phyloP scores from a whole-genome alignment of 2,888 invertebrate genomes.

The Cabera pusaria region DNA sequence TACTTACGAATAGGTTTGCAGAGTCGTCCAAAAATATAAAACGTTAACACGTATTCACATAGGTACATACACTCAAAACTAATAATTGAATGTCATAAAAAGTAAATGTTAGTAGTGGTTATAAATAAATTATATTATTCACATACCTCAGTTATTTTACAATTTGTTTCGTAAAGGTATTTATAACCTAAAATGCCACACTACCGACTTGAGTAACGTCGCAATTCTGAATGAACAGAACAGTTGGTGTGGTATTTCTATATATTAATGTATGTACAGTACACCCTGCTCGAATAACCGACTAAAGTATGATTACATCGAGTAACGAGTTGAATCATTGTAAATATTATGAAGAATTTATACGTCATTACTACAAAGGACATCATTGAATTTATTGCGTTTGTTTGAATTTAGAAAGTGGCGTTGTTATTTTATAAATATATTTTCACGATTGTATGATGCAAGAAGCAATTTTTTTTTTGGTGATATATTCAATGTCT shows the following conservation, averaged over 20 bases:
- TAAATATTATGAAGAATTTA: background rate
- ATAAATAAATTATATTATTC: too few species aligned
- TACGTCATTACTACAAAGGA: too few species aligned
- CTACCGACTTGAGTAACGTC: constrained; percentile 29
- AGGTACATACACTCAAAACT: too few species aligned
- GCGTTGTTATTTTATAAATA: background rate
- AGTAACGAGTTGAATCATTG: constrained; percentile 5
- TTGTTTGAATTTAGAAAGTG: constrained; percentile 3
- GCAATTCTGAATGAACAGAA: constrained; percentile 37
- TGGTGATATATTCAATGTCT: too few species aligned
- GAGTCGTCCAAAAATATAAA: constrained; percentile 18
- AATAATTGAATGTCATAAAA: too few species aligned
- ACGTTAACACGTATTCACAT: too few species aligned
- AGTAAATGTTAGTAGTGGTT: background rate
- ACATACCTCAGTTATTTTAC: constrained; percentile 14
- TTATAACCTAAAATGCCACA: constrained; percentile 21
- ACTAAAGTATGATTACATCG: too few species aligned
- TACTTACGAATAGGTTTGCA: constrained; percentile 14
- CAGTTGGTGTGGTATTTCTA: constrained; percentile 13
- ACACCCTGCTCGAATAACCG: too few species aligned
- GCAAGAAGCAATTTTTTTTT: too few species aligned
- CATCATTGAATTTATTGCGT: too few species aligned
- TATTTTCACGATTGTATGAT: too few species aligned
- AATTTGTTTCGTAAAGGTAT: constrained; percentile 22
- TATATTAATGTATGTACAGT: too few species aligned